Base-by-base conservation (phyloP, 2,113 vertebrate genomes). In the Oenanthe melanoleuca region DNA sequence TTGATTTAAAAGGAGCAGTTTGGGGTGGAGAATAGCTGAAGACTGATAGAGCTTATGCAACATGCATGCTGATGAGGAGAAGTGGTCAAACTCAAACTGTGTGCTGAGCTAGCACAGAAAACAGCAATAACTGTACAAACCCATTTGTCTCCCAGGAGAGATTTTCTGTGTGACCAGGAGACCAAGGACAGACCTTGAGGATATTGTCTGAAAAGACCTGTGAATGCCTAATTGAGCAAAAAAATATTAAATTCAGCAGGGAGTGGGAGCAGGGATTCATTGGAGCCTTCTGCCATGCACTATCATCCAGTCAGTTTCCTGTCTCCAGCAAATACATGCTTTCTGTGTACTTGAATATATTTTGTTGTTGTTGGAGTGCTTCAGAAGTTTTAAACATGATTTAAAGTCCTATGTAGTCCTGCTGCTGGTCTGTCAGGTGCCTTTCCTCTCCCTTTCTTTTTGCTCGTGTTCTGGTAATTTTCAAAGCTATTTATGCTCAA, bases 111-210 rank as follows among this genome's bases (percentile, higher is more conserved):
- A 73, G 71, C 79, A 70, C 52, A 93, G 81, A 80, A 88, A 89
- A 50, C 59, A 67, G 56, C 50, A 82, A 64, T 80, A 74, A 79
- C 88, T 94, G 37, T 83, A 74, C 72, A 61, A 84, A 86, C 40
- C 29, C 64, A 60, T 88, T 95, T 86, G 64, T 93, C 90, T 96
- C 88, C 72, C 74, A 37, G 49, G 89, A 83, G 93, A 78, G 67
- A 17, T 44, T 92, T 88, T 85, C 74, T 95, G 24, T 4, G 1
- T 95, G 95, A 86, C 50, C 56, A 50, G 87, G 63, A 92, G 60
- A 59, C 75, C 88, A 93, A 96, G 69, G 85, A 71, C 60, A 93
- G 72, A 88, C 72, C 72, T 86, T 95, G 85, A 89, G n/a, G 60
- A 28, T 40, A 8, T 66, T 92, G 31, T 88, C 82, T 78, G 64